Percentiles rank a stretch among this genome's conserved stretches.
Evolutionary conservation across 2,797 vertebrate species (phyloP).

Genomic region (Euthynnus affinis): DNA sequence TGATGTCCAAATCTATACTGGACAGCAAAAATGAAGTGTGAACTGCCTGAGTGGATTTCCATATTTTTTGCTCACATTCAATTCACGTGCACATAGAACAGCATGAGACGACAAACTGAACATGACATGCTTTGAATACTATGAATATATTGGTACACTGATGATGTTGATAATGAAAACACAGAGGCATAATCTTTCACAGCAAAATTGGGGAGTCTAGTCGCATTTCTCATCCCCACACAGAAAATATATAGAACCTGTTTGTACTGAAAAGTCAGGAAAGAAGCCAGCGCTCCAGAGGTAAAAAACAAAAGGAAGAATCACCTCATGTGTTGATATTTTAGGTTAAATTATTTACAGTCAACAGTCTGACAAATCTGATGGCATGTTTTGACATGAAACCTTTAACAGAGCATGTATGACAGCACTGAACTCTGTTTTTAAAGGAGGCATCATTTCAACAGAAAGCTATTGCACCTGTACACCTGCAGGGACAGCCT

Average conservation of each 20-base stretch:
- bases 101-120: slow-evolving; percentile 9
- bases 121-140: slow-evolving; percentile 3
- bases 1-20: slow-evolving; percentile 21
- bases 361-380: too few relatives aligned
- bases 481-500: too few relatives aligned
- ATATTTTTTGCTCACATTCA: slow-evolving; percentile 6
- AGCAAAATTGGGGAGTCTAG: neutral
- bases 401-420: too few relatives aligned
- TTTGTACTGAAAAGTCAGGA: too few relatives aligned
- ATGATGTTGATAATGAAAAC: slow-evolving; percentile 13
- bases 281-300: too few relatives aligned
- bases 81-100: neutral
- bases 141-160: neutral
- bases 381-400: too few relatives aligned
- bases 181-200: slow-evolving; percentile 2
- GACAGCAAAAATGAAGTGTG: slow-evolving; percentile 7
- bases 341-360: too few relatives aligned
- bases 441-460: too few relatives aligned
- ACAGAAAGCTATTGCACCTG: too few relatives aligned
- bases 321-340: too few relatives aligned
- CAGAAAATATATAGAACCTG: slow-evolving; percentile 5
- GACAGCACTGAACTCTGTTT: too few relatives aligned
- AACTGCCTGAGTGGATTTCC: slow-evolving; percentile 16
- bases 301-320: too few relatives aligned
- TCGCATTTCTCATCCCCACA: neutral